Base-by-base conservation (phyloP, 2,797 vertebrate genomes). In the Scolopax bukidnonensis region DNA sequence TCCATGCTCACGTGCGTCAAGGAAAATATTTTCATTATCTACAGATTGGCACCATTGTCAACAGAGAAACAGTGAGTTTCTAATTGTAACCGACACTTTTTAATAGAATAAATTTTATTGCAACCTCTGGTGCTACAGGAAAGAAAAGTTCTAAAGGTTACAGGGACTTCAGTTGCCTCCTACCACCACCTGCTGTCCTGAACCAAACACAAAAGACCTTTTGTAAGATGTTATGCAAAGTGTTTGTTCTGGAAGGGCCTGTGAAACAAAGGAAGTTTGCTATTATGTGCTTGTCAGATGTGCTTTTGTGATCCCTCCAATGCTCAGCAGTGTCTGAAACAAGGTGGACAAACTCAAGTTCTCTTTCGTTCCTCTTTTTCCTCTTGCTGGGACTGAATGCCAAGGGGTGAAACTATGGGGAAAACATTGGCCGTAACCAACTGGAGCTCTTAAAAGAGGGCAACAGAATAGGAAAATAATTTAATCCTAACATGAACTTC, bases 111-210 rank as follows among this genome's bases (percentile, higher is more conserved):
- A 45, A 69, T 60, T 69, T 56, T 43, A 76, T 89, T 89, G 63
- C 63, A 96, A 84, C 9, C 23, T 48, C 64, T 67, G 67, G 79
- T 87, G 70, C 56, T 68, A 68, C 64, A 74, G 40, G 60, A 83
- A 71, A 91, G 25, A 74, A 71, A 61, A 2, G 21, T 1, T 69
- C 53, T 63, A 82, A 94, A 93, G 94, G 88, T 92, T 84, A 73
- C 1, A 1, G 74, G 36, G 40, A 27, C 23, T 82, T 40, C 88
- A 92, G 91, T 73, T 86, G 84, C 64, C 87, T 90, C 63, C 82
- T 84, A 73, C 74, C 76, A 94, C 82, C 91, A 95, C 91, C 93
- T 92, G 91, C 82, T 92, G 76, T 67, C 77, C 93, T 47, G 47
- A 90, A 70, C 32, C 28, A 67, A 78, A 76, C 32, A 94, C 14